Base-by-base conservation (phyloP, 2,888 invertebrate genomes). In the Eupithecia insigniata region DNA sequence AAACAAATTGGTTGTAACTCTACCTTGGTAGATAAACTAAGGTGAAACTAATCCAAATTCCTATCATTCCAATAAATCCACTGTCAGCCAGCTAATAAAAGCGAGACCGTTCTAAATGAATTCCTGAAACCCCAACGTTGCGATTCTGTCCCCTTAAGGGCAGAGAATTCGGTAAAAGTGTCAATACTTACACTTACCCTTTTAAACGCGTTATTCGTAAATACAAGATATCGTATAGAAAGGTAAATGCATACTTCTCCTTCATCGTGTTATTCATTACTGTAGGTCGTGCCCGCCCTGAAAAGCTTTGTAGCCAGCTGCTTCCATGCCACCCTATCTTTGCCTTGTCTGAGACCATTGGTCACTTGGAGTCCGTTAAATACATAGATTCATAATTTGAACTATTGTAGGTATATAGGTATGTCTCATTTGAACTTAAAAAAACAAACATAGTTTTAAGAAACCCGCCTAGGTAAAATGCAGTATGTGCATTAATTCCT, bases 11-110 rank as follows among this genome's bases (percentile, higher is more conserved):
- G 5, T 55, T 51, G 43, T 43, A 43, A 51, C 26, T 55, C 55
- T 55, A 55, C 55, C 26, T 22, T 3, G 51, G 3, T 26, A 51
- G 22, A 26, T 26, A 46, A 46, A 46, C n/a, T 22, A 36, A 34
- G 62, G 36, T 26, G 36, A 64, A 64, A 64, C 64, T 36, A 39
- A 70, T 65, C 51, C 43, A 28, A 55, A 65, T 66, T 36, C 60
- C 39, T 60, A 73, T 51, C 65, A 62, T 68, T 70, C 73, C 61
- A 70, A 68, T 73, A 68, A 71, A 73, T 71, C 68, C 67, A 36
- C 55, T 14, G 55, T 55, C 66, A 51, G 51, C 61, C 66, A 68
- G 66, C 67, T 65, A 74, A 71, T 74, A 74, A 71, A 69, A 70
- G 62, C 58, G 67, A 62, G 32, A 32, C 65, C 73, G 64, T 39